Conservation (phyloP, 23 tunicate genomes). For the Trididemnum clinides region DNA sequence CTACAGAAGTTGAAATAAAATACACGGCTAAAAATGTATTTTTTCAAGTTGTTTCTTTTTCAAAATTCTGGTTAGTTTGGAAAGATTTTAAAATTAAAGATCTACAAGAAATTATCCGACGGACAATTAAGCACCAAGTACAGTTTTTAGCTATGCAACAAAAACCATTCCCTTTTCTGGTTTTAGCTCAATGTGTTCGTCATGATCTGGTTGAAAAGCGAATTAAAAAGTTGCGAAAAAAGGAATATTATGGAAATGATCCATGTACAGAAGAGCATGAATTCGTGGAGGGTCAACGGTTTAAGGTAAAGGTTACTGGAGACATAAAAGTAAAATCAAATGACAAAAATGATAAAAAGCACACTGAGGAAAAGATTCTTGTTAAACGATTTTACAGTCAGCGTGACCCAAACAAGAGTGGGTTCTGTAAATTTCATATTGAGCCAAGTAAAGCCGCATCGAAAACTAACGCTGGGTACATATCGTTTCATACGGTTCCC, state of each 20-base stretch:
- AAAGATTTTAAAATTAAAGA: conserved; percentile 55
- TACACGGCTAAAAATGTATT: conserved; percentile 61
- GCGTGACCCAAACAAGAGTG: conserved; percentile 71
- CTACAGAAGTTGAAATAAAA: conserved; percentile 27
- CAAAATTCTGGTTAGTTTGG: conserved; percentile 61
- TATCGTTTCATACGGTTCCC: conserved; percentile 61
- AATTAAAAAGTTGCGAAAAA: conserved; percentile 47
- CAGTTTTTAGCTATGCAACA: conserved; percentile 89
- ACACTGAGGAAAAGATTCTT: conserved; percentile 52
- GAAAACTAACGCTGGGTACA: conserved; percentile 50
- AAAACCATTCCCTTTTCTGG: conserved; percentile 41
- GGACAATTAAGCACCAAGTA: conserved; percentile 59
- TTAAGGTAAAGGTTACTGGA: conserved; percentile 63
- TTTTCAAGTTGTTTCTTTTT: conserved; percentile 58
- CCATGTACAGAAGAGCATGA: conserved; percentile 49
- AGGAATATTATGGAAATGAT: conserved; percentile 74
- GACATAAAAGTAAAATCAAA: conserved; percentile 52
- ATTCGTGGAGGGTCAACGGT: conserved; percentile 64
- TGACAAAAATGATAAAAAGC: conserved; percentile 27
- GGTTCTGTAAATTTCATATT: conserved; percentile 67
- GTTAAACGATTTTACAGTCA: conserved; percentile 59
- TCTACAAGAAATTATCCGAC: conserved; percentile 50
- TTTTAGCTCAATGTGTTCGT: conserved; percentile 70
- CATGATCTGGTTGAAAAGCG: conserved; percentile 17
- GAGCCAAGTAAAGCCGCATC: background rate